phyloP scores from a whole-genome alignment of 1,140 invertebrate species.

The Reticulitermes speratus region DNA sequence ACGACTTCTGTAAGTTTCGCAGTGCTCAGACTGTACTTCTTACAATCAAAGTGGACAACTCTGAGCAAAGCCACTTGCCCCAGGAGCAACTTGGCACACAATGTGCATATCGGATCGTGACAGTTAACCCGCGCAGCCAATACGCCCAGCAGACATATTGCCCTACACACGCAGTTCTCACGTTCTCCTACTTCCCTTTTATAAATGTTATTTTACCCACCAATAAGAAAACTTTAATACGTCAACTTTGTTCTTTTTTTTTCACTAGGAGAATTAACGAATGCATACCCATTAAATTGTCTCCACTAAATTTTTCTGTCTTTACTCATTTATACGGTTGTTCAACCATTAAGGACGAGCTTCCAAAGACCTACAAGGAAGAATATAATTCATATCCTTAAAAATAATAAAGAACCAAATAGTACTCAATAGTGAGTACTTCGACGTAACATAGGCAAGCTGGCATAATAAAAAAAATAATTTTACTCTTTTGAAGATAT shows the following conservation, averaged over 20 bases:
- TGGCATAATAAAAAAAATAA: too few relatives aligned
- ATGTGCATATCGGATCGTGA: neutral
- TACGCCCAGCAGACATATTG: neutral
- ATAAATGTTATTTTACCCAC: neutral
- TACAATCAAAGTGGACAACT: neutral
- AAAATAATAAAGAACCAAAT: neutral
- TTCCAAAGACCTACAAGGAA: neutral
- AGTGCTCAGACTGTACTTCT: neutral
- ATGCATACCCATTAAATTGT: neutral
- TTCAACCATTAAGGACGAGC: neutral
- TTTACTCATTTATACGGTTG: neutral
- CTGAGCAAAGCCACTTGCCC: neutral
- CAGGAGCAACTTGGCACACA: neutral
- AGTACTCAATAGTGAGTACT: too few relatives aligned
- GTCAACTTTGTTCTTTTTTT: neutral
- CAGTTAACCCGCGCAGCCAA: neutral
- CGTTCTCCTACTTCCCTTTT: neutral
- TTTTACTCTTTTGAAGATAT: too few relatives aligned
- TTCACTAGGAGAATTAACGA: neutral
- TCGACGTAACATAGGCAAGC: too few relatives aligned
- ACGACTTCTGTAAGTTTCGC: neutral
- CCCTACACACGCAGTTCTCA: neutral
- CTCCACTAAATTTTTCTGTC: neutral
- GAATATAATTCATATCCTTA: neutral
- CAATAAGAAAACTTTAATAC: neutral